Conservation (phyloP, 1,140 invertebrate species). For the Macrosteles quadrilineatus region DNA sequence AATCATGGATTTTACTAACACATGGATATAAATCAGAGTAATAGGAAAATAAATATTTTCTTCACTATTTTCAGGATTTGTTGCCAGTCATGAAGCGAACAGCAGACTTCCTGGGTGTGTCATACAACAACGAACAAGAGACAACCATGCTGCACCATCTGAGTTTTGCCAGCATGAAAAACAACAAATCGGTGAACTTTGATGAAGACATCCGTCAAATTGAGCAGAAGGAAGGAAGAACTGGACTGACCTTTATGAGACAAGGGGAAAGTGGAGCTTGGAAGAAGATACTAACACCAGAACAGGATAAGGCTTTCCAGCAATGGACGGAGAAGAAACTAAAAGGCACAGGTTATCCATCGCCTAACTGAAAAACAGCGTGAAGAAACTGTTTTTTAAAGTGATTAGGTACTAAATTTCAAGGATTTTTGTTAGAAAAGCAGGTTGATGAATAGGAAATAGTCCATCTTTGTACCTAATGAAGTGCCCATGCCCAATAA, state of each 20-base stretch:
- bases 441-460: too few relatives aligned
- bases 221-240: slow-evolving; percentile 48
- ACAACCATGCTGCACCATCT: slow-evolving; percentile 68
- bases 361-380: background rate
- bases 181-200: slow-evolving; percentile 42
- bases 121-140: slow-evolving; percentile 63
- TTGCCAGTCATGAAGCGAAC: slow-evolving; percentile 63
- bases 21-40: too few relatives aligned
- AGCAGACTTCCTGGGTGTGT: slow-evolving; percentile 71
- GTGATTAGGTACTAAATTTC: too few relatives aligned
- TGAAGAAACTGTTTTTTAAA: too few relatives aligned
- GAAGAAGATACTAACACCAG: slow-evolving; percentile 52
- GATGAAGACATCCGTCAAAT: slow-evolving; percentile 47
- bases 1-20: too few relatives aligned
- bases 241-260: slow-evolving; percentile 56
- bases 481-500: too few relatives aligned
- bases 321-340: slow-evolving; percentile 56
- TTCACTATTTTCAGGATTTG: slow-evolving; percentile 55
- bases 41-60: too few relatives aligned
- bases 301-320: slow-evolving; percentile 57
- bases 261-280: slow-evolving; percentile 52
- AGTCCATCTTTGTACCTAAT: too few relatives aligned
- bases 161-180: slow-evolving; percentile 67
- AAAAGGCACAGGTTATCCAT: slow-evolving; percentile 38
- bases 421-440: too few relatives aligned